A percentile compares a stretch with the other conserved stretches of the same genome.
These are phyloP conservation scores for Thera obeliscata DNA, from an alignment of 2,888 invertebrate species.

Conservation along the genomic window DNA sequence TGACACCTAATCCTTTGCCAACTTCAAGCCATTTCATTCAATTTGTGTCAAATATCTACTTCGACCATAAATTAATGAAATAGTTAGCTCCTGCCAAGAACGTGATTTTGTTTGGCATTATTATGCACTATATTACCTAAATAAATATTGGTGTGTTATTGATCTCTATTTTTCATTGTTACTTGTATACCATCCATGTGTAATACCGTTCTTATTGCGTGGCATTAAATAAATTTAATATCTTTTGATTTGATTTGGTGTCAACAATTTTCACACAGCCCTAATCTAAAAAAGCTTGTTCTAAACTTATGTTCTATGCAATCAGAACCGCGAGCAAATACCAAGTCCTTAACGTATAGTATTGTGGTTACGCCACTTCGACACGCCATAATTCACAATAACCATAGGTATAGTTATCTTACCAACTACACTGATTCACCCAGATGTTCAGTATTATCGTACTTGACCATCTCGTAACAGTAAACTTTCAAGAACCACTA, in stretches of 20 bases:
- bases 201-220: too few relatives aligned
- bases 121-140: background rate
- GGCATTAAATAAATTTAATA: too few relatives aligned
- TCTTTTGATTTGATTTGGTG: too few relatives aligned
- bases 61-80: constrained; percentile 17
- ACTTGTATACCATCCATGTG: background rate
- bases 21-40: constrained; percentile 15
- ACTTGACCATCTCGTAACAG: constrained; percentile 31
- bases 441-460: constrained; percentile 16
- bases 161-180: background rate
- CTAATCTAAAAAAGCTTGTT: too few relatives aligned
- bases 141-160: background rate
- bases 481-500: constrained; percentile 22
- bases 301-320: background rate
- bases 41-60: constrained; percentile 19
- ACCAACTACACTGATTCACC: constrained; percentile 23
- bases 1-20: constrained; percentile 14
- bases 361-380: constrained; percentile 11
- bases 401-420: constrained; percentile 16
- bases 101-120: constrained; percentile 31
- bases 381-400: constrained; percentile 17
- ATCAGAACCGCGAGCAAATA: constrained; percentile 1
- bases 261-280: too few relatives aligned
- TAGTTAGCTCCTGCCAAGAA: constrained; percentile 27
- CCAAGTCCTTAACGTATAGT: constrained; percentile 1